phyloP scores from a whole-genome alignment of 2,797 vertebrate species.

The Parauchenoglanis ngamensis region DNA sequence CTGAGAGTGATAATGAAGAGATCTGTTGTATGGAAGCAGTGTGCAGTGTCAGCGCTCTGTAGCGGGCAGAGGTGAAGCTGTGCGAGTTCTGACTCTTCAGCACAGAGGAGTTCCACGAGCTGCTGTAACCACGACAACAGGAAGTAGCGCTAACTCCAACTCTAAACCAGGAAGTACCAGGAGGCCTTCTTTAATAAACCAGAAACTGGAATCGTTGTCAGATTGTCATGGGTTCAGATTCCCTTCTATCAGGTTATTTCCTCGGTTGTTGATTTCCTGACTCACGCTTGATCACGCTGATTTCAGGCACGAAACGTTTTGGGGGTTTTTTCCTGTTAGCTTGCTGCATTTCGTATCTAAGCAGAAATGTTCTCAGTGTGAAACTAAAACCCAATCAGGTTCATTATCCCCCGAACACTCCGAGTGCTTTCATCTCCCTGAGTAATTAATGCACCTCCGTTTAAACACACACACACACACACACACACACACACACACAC shows the following conservation, averaged over 20 bases:
- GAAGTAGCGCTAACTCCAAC: not conserved
- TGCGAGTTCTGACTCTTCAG: not conserved
- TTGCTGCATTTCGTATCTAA: constrained; percentile 1
- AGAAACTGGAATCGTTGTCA: not conserved
- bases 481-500: constrained; percentile 16
- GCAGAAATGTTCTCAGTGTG: constrained; percentile 25
- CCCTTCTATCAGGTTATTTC: not conserved
- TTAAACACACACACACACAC: constrained; percentile 15
- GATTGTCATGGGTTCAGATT: not conserved
- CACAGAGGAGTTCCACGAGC: not conserved
- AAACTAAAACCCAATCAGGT: constrained; percentile 38
- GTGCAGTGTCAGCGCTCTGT: not conserved
- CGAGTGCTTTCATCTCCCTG: constrained; percentile 41
- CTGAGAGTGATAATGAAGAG: not conserved
- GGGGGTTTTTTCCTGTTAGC: not conserved
- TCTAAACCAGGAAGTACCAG: not conserved
- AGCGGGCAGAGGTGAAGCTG: not conserved
- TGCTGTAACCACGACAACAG: not conserved
- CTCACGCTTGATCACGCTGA: not conserved
- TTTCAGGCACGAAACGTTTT: not conserved
- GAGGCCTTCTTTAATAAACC: not conserved
- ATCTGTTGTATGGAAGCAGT: not conserved
- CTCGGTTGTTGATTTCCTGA: not conserved
- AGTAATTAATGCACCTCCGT: constrained; percentile 48
- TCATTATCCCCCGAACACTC: constrained; percentile 30